Base-by-base conservation (phyloP, 2,888 invertebrate species). In the Drosophila greeni region DNA sequence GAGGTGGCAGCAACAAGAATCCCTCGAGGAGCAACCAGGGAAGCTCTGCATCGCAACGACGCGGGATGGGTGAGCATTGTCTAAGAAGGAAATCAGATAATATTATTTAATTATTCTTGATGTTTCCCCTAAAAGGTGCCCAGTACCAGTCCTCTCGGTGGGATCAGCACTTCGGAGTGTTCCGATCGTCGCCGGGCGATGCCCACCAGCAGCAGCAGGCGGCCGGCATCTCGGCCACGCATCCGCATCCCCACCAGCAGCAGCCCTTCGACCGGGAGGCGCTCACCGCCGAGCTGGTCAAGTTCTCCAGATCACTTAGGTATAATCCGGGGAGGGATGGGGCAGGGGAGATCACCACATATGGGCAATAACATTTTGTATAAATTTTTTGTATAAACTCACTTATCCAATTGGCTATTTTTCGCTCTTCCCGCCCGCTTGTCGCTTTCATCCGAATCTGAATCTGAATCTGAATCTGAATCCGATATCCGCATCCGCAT, bases 101-200 rank as follows among this genome's bases (percentile, higher is more conserved):
- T 9, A 36, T 8, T 16, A 16, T 36, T 36, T 16, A 3, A 36
- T 36, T 0, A 36, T 36, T 9, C 14, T 16, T 36, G 34, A 8
- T 9, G 34, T 36, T 11, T 7, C 2, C 16, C 8, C 12, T 20
- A 18, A 1, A 23, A 86, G 86, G 84, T 29, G 75, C 86, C 2
- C 87, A 87, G 57, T 80, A 86, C 65, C 88, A 88, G 61, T 78
- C 86, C 3, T 79, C 86, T 16, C 83, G 87, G 81, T 91, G 93
- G 86, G 92, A 93, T 77, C 92, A 93, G 83, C 93, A 93, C 72
- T 91, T 93, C 51, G 93, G 93, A 42, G 91, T 93, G 16, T 93
- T 93, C 86, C 91, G 92, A 12, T 91, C 93, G 43, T 92, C 92
- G 31, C 90, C 91, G 1, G 86, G 85, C 12, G 87, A 88, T 52